Evolutionary conservation across 2,888 invertebrate species (phyloP), one percentile per base, ranked within the genome.

Genomic region (Melanophora roralis): DNA sequence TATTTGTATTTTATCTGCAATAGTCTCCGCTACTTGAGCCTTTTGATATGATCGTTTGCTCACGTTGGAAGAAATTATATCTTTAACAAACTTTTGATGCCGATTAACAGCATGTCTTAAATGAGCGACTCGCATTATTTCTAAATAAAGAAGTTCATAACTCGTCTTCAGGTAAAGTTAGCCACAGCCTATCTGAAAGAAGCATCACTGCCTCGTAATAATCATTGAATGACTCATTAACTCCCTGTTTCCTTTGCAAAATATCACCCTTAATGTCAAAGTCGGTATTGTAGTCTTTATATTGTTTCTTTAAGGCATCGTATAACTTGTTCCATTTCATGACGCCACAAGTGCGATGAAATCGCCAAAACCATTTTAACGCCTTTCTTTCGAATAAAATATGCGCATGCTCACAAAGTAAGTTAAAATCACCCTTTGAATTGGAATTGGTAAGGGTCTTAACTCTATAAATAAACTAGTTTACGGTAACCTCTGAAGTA

Each of bases 311-410:
- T 7, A 60, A 16, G 1, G 38, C 38, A 0, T 23, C n/a, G 40
- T 23, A 55, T 36, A 55, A 34, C 6, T 36, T 11, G 8, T 11
- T 2, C 55, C 55, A 55, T 5, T 36, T 11, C 16, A 19, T 36
- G 11, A 1, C 12, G 27, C 36, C 16, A 34, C 16, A 21, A 9
- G 9, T 23, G 7, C 57, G 21, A 59, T 59, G 57, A 40, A 38
- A 59, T 12, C 57, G 34, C 57, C 57, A 59, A 23, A 11, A 59
- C 57, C 55, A 55, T 36, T 34, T 34, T 19, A 36, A 36, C 5
- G 36, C 8, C n/a, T n/a, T n/a, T n/a, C n/a, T n/a, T n/a, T n/a
- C n/a, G n/a, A n/a, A n/a, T n/a, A n/a, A n/a, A n/a, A 36, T 36
- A 11, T 36, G 36, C 2, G 36, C 36, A 11, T 36, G 36, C 9